Base-by-base conservation (phyloP, 2,797 vertebrate species). In the Alca torda region DNA sequence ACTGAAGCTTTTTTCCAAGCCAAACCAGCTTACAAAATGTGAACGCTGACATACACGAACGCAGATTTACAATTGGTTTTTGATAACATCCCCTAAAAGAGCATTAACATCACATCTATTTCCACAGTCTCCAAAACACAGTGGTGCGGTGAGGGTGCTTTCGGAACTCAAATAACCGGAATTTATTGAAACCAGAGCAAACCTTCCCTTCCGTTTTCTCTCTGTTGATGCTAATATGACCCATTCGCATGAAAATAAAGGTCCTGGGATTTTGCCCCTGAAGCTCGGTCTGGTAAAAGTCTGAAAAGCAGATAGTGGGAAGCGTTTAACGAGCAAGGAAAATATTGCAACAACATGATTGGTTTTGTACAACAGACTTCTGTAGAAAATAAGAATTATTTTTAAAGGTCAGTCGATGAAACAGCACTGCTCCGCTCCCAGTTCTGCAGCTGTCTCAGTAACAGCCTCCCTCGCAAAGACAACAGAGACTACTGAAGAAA, bases 401-500 rank as follows among this genome's bases (percentile, higher is more conserved):
- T 96, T 61, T 84, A 95, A 96, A 95, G 93, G 96, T 96, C 93
- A 95, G 59, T 0, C 87, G 86, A 46, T 91, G 89, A 81, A 96
- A 74, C 10, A 79, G 59, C 74, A 37, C 51, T 56, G 11, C 67
- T 68, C 64, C 87, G 80, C 83, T 59, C 10, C 80, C 16, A 16
- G 63, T 18, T 84, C 76, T 37, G 54, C 70, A 63, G 85, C 63
- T 0, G 0, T 11, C 67, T 89, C 63, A 2, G 14, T 10, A 61
- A 14, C 11, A 63, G 54, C 41, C 56, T 51, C 51, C 37, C 84
- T 80, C 0, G 0, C 53, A 43, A 54, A 81, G 45, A 59, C 21
- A 17, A 16, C 23, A 61, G 50, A 50, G 30, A 23, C 17, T 50
- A 41, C 33, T 30, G 50, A 35, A 65, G 61, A 11, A 61, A 69